These are phyloP conservation scores for Schmidtea mediterranea DNA, from an alignment of 1,140 invertebrate species.

Conservation along the genomic window DNA sequence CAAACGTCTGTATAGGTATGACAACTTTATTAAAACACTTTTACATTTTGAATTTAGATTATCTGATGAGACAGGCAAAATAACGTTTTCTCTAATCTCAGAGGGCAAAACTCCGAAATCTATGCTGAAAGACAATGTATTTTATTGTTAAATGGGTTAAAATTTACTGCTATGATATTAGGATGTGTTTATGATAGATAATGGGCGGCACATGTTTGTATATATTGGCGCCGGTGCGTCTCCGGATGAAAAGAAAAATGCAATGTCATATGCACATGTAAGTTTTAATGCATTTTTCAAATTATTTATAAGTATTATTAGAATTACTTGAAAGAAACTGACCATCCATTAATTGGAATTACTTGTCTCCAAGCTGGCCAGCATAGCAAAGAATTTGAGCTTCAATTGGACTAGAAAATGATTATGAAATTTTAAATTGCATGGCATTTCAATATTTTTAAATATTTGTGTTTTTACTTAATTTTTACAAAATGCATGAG, in stretches of 20 bases:
- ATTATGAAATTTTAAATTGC: no score
- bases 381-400: no score
- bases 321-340: not conserved
- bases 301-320: not conserved
- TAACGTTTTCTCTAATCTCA: not conserved
- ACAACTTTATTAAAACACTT: no score
- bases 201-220: not conserved
- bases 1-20: no score
- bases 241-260: slow-evolving; percentile 1
- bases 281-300: not conserved
- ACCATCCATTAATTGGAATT: not conserved
- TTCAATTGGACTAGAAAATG: no score
- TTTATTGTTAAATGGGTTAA: not conserved
- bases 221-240: not conserved
- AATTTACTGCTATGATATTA: not conserved
- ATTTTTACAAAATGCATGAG: no score
- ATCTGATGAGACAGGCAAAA: not conserved
- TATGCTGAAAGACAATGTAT: slow-evolving; percentile 1
- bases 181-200: slow-evolving; percentile 4
- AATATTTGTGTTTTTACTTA: no score
- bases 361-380: no score
- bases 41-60: not conserved
- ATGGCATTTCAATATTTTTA: no score
- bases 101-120: not conserved
- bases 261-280: slow-evolving; percentile 6